Evolutionary conservation across 2,888 invertebrate genomes (phyloP).

Genomic region (Tinea semifulvella): DNA sequence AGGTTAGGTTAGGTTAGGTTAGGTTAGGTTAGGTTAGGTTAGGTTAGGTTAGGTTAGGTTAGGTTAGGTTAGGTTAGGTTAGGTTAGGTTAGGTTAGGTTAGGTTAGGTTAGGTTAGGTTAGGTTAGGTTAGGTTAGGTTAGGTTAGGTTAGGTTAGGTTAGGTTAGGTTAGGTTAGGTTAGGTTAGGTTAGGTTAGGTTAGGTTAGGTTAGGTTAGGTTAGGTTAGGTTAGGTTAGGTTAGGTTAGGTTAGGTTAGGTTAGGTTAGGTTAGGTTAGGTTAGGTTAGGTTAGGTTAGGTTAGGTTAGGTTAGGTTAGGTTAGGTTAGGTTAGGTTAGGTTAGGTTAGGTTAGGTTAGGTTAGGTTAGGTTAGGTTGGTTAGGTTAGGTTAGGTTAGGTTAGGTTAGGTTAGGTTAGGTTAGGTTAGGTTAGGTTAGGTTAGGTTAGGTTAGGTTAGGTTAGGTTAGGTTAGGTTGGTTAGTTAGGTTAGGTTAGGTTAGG

Average conservation of each 20-base stretch:
- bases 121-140: constrained; percentile 17
- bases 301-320: constrained; percentile 20
- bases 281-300: constrained; percentile 19
- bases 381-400: constrained; percentile 19
- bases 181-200: constrained; percentile 19
- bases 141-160: constrained; percentile 31
- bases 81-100: constrained; percentile 16
- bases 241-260: constrained; percentile 11
- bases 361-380: constrained; percentile 18
- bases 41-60: constrained; percentile 17
- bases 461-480: constrained; percentile 16
- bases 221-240: constrained; percentile 12
- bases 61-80: constrained; percentile 17
- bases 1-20: constrained; percentile 17
- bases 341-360: constrained; percentile 16
- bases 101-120: constrained; percentile 15
- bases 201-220: constrained; percentile 21
- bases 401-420: constrained; percentile 19
- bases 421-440: constrained; percentile 18
- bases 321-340: constrained; percentile 18
- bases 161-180: constrained; percentile 16
- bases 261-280: constrained; percentile 17
- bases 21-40: constrained; percentile 16
- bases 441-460: constrained; percentile 17
- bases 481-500: constrained; percentile 16